phyloP scores from a whole-genome alignment of 2,888 invertebrate genomes.

The Drosophila anomelani region DNA sequence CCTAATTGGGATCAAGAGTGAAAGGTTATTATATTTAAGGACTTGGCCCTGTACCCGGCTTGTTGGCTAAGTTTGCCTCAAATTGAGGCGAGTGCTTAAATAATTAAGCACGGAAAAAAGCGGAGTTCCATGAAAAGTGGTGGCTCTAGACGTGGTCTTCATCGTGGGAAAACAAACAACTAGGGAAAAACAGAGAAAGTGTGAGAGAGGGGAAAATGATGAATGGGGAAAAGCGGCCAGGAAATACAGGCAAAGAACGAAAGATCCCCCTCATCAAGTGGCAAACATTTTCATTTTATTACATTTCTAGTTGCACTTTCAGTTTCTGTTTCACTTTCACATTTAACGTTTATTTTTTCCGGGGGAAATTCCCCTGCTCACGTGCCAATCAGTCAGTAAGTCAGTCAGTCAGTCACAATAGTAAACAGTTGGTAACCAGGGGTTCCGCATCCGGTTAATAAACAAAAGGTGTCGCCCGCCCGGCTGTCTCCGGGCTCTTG shows the following conservation, averaged over 20 bases:
- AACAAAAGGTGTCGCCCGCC: conserved; percentile 39
- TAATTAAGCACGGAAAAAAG: conserved; percentile 33
- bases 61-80: conserved; percentile 17
- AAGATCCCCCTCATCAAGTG: conserved; percentile 13
- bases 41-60: conserved; percentile 1
- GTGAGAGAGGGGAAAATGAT: background rate
- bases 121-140: conserved; percentile 18
- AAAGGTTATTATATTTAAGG: background rate
- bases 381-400: conserved; percentile 12
- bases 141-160: conserved; percentile 8
- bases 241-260: no score
- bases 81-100: conserved; percentile 28
- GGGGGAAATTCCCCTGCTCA: conserved; percentile 1
- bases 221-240: background rate
- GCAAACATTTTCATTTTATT: conserved; percentile 32
- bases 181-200: background rate
- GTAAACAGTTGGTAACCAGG: conserved; percentile 27
- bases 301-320: conserved; percentile 30
- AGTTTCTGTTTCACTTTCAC: background rate
- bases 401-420: background rate
- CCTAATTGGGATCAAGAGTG: background rate
- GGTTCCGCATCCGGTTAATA: conserved; percentile 28
- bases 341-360: conserved; percentile 6
- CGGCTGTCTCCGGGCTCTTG: conserved; percentile 15
- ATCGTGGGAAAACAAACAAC: conserved; percentile 32